Conservation (phyloP, 2,888 invertebrate genomes). For the Argyresthia albistria region DNA sequence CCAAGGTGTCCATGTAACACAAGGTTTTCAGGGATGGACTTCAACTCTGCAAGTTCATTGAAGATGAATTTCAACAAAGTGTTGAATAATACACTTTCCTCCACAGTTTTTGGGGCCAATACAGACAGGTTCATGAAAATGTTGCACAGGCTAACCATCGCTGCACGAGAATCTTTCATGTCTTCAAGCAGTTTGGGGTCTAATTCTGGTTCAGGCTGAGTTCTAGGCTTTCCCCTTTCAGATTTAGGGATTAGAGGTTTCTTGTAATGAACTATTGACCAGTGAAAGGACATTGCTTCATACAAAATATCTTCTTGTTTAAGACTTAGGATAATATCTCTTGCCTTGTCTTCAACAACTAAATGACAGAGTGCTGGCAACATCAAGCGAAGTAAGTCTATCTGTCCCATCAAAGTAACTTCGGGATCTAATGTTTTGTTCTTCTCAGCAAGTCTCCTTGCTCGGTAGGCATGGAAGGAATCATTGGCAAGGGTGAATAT, state of each 20-base stretch:
- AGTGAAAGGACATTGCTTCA: slow-evolving; percentile 86
- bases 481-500: slow-evolving; percentile 86
- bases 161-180: slow-evolving; percentile 87
- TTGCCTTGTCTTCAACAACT: slow-evolving; percentile 90
- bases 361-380: slow-evolving; percentile 93
- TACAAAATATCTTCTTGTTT: slow-evolving; percentile 87
- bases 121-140: slow-evolving; percentile 95
- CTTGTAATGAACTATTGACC: slow-evolving; percentile 89
- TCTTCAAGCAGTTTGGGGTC: slow-evolving; percentile 83
- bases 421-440: slow-evolving; percentile 70
- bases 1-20: slow-evolving; percentile 89
- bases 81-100: slow-evolving; percentile 82
- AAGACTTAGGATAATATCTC: slow-evolving; percentile 82
- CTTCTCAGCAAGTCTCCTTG: slow-evolving; percentile 78
- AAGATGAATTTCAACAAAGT: slow-evolving; percentile 89
- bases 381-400: slow-evolving; percentile 85
- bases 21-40: slow-evolving; percentile 86
- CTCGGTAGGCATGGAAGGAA: slow-evolving; percentile 81
- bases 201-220: slow-evolving; percentile 82
- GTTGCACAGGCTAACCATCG: slow-evolving; percentile 91
- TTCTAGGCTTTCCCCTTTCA: slow-evolving; percentile 82
- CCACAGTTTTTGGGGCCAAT: slow-evolving; percentile 86
- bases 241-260: slow-evolving; percentile 86
- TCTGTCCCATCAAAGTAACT: slow-evolving; percentile 61
- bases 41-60: slow-evolving; percentile 87